Percentiles rank a stretch among this genome's conserved stretches.
Evolutionary conservation across 2,797 vertebrate species (phyloP).

Genomic region (Siniperca undulata): DNA sequence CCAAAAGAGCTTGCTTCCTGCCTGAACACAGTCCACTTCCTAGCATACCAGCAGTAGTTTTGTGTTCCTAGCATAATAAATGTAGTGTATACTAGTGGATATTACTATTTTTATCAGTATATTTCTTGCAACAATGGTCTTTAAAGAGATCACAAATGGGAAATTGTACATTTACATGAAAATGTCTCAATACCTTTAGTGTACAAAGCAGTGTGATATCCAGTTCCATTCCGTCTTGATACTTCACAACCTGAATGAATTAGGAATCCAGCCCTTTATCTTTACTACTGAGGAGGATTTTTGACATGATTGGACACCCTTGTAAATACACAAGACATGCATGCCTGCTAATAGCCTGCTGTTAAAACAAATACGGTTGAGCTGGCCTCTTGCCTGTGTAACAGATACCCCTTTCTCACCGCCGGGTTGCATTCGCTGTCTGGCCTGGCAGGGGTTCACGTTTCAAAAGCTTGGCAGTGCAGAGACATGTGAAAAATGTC

Average conservation of each 20-base stretch:
- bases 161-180: neutral
- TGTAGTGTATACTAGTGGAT: too few relatives aligned
- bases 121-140: neutral
- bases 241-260: neutral
- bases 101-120: neutral
- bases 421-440: conserved; percentile 56
- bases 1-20: neutral
- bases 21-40: neutral
- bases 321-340: conserved; percentile 49
- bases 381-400: conserved; percentile 60
- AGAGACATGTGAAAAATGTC: conserved; percentile 68
- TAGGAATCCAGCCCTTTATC: conserved; percentile 1
- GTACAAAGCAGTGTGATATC: neutral
- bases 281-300: conserved; percentile 20
- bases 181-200: neutral
- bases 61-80: neutral
- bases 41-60: neutral
- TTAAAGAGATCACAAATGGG: neutral
- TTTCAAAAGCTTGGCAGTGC: conserved; percentile 72
- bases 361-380: conserved; percentile 63
- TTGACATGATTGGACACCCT: conserved; percentile 27
- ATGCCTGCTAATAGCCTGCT: conserved; percentile 48
- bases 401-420: conserved; percentile 58
- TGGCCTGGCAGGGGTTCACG: conserved; percentile 50
- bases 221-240: neutral